Evolutionary conservation across 2,113 vertebrate genomes (phyloP), one percentile per base, ranked within the genome.

Genomic region (Mus pahari): DNA sequence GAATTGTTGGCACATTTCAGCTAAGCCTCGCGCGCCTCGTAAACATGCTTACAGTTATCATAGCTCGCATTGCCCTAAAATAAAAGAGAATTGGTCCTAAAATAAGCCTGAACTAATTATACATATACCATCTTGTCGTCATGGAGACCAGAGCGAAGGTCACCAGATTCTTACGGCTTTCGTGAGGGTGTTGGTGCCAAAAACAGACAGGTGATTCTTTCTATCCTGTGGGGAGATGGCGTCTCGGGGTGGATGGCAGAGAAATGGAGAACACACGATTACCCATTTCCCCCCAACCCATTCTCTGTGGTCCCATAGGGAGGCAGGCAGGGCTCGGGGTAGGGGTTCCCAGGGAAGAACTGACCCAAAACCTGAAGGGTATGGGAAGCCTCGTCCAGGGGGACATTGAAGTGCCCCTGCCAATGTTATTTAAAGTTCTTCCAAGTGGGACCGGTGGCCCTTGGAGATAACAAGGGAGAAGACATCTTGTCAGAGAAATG

Each of bases 1-100:
- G 98, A 97, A 98, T 98, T 98, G 98, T 98, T 98, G 98, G 98
- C 98, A 98, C 98, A 98, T 98, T 98, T 98, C 98, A 98, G 98
- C 98, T 98, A 97, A 98, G 98, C 98, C 98, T 98, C 97, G 97
- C 97, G 98, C 96, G 98, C 98, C 98, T 99, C 98, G 98, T 99
- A 98, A 99, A 98, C 99, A 99, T 97, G 98, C 98, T 98, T 98
- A 97, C 97, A 96, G 98, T 98, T 96, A 98, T 98, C 98, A 97
- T 94, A 97, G 98, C 98, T 96, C 96, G 92, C 97, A 94, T 97
- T 93, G 96, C 98, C 98, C 98, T 97, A 98, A 98, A 98, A 98
- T 98, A 98, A 98, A 97, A 98, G 97, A 98, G 98, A 98, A 98
- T 94, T 93, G 97, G 97, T 98, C 98, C 98, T 98, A 98, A 98